Conservation (phyloP, 2,113 vertebrate species). For the Macrotis lagotis region DNA sequence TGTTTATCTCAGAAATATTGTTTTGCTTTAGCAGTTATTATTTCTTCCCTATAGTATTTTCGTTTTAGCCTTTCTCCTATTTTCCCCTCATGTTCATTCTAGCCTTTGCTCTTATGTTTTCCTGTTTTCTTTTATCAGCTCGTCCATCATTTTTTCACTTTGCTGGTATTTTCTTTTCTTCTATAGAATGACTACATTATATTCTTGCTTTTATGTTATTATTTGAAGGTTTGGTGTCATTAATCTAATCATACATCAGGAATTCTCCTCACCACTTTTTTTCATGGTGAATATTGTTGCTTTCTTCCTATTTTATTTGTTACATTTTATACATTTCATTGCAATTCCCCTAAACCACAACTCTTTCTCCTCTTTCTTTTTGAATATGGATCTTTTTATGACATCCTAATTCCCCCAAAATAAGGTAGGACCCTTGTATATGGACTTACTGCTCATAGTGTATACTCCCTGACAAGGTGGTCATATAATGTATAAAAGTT, state of each 20-base stretch:
- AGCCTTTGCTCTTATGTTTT: constrained; percentile 10
- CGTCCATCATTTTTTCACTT: constrained; percentile 6
- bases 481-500: constrained; percentile 1
- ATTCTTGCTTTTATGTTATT: neutral
- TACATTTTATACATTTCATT: neutral
- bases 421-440: constrained; percentile 51
- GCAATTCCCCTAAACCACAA: neutral
- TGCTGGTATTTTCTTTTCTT: neutral
- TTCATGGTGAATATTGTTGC: neutral
- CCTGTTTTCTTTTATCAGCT: neutral
- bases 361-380: constrained; percentile 20
- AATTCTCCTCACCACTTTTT: neutral
- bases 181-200: neutral
- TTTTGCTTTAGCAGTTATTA: constrained; percentile 8
- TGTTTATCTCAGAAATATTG: constrained; percentile 15
- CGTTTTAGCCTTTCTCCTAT: neutral
- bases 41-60: constrained; percentile 34
- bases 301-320: neutral
- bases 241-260: neutral
- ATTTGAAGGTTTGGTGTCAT: neutral
- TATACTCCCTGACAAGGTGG: constrained; percentile 65
- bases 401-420: constrained; percentile 45
- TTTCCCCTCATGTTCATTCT: neutral
- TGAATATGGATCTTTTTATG: neutral
- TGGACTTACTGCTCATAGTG: constrained; percentile 59